Base-by-base conservation (phyloP, 2,888 invertebrate genomes). In the Melanostoma scalare region DNA sequence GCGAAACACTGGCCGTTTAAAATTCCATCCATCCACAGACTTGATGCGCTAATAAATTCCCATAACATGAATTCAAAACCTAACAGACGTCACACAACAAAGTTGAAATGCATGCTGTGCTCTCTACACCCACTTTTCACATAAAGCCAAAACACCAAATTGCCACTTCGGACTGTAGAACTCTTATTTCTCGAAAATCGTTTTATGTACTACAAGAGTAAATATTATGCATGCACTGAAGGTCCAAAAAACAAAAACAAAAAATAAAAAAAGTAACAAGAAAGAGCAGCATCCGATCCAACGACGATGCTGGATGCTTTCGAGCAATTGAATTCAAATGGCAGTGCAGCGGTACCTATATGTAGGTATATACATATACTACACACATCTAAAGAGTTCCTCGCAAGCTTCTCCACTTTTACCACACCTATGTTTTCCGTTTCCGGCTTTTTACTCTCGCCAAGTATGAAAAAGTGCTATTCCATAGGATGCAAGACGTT, bases 291-390 rank as follows among this genome's bases (percentile, higher is more conserved):
- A n/a, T 53, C 10, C 20, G 10, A 36, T 4, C 20, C 52, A 55
- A 36, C 52, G 8, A 44, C 3, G 6, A 8, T 60, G n/a, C 20
- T n/a, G 20, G 20, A 60, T 73, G 42, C 46, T 84, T 78, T 73
- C 63, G 48, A 78, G 78, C 78, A 84, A 84, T 84, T 84, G 82
- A 69, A 84, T 65, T 78, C 78, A 52, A 84, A 84, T 77, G 63
- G 74, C 60, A 56, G 35, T 53, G 44, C 33, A 31, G 36, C 42
- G 38, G 6, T 48, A 60, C 20, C 20, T 20, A 20, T 20, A 20
- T 1, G 20, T 20, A 20, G 20, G 20, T 33, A 46, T 10, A 10
- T 33, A 46, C 9, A 10, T 46, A 42, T 33, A 44, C 8, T 42
- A 30, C n/a, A 31, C 33, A 44, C 42, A 44, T 33, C 35, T 35